Conservation (phyloP, 2,113 vertebrate species). For the Cromileptes altivelis region DNA sequence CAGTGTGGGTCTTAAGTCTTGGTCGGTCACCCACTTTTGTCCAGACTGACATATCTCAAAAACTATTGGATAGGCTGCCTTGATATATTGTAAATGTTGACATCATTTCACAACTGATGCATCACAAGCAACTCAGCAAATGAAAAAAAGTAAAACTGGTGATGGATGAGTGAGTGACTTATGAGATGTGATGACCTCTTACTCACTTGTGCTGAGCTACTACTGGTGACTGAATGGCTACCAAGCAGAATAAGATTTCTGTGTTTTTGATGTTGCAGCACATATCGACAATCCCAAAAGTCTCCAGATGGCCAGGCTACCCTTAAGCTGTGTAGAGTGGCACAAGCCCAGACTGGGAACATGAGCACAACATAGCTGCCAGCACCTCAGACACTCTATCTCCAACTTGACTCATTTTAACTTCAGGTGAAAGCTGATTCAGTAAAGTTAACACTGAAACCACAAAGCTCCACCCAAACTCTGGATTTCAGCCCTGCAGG, state of each 20-base stretch:
- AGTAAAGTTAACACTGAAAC: background rate
- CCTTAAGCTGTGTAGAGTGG: background rate
- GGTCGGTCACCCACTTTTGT: no score
- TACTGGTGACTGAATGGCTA: background rate
- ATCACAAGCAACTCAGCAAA: background rate
- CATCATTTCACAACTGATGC: background rate
- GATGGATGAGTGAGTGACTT: background rate
- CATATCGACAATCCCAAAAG: background rate
- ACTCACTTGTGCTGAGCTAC: no score
- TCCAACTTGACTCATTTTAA: background rate
- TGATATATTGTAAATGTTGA: background rate
- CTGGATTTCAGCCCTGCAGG: background rate
- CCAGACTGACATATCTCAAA: no score
- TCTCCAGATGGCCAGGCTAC: conserved; percentile 11
- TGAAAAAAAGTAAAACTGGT: background rate
- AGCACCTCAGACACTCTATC: conserved; percentile 1
- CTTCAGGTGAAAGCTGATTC: background rate
- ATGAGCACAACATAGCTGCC: background rate
- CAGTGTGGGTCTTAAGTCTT: no score
- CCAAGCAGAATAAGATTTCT: background rate
- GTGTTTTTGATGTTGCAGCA: background rate
- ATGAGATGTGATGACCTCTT: background rate
- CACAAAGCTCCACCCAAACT: background rate
- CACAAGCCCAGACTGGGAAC: background rate
- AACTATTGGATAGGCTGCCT: no score